Evolutionary conservation across 2,797 vertebrate genomes (phyloP).

Genomic region (Squalus acanthias): DNA sequence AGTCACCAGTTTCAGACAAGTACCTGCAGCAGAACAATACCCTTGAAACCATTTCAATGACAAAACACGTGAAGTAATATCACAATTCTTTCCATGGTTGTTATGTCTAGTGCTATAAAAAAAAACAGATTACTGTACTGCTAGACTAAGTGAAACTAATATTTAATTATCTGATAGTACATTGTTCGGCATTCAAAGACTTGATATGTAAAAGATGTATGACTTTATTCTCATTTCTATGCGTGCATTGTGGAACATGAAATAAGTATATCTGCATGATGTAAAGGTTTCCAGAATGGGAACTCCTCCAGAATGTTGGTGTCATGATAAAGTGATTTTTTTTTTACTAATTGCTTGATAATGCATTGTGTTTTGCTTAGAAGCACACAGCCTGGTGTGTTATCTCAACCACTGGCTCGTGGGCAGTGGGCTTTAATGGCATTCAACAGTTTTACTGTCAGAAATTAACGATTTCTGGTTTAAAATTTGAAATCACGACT

Average conservation of each 20-base stretch:
- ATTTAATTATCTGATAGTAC: not conserved
- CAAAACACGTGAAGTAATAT: not conserved
- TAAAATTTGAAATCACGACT: slow-evolving; percentile 73
- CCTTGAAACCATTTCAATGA: not conserved
- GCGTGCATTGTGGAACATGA: not conserved
- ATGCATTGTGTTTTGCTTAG: not conserved
- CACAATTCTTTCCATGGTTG: not conserved
- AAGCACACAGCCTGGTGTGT: too few relatives aligned
- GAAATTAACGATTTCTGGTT: slow-evolving; percentile 40
- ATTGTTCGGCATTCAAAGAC: not conserved
- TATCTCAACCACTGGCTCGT: slow-evolving; percentile 32
- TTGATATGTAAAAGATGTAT: not conserved
- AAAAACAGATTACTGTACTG: not conserved
- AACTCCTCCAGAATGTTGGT: slow-evolving; percentile 23
- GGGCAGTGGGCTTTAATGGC: not conserved
- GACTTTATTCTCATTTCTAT: slow-evolving; percentile 16
- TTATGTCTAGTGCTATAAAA: not conserved
- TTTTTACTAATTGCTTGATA: not conserved
- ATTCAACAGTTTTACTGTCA: not conserved
- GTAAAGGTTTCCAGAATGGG: slow-evolving; percentile 1
- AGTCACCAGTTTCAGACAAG: slow-evolving; percentile 7
- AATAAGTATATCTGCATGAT: slow-evolving; percentile 34
- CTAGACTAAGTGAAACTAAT: not conserved
- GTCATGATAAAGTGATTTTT: not conserved
- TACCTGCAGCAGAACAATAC: not conserved